A percentile compares a stretch with the other conserved stretches of the same genome.
phyloP scores from a whole-genome alignment of 1,140 invertebrate genomes.

The Coboldia fuscipes region DNA sequence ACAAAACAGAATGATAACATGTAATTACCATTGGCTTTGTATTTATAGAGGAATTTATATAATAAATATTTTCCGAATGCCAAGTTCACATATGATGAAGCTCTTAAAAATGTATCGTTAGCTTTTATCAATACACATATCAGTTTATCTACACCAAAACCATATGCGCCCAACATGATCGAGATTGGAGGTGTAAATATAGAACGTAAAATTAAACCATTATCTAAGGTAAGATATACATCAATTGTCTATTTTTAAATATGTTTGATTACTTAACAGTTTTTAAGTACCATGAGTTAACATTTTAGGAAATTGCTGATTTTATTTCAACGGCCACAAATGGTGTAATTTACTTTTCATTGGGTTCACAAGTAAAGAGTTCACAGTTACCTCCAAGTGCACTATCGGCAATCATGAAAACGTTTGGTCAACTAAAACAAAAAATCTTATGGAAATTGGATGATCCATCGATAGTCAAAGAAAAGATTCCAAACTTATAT shows the following conservation, averaged over 20 bases:
- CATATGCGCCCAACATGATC: conserved; percentile 27
- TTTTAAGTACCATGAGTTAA: conserved; percentile 2
- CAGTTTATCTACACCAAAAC: conserved; percentile 25
- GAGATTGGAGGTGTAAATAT: conserved; percentile 25
- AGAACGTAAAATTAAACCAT: conserved; percentile 25
- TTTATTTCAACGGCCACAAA: conserved; percentile 21
- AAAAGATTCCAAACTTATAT: conserved; percentile 34
- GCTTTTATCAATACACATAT: conserved; percentile 32
- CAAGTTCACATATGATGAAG: conserved; percentile 7
- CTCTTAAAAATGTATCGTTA: conserved; percentile 18
- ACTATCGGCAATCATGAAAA: conserved; percentile 8
- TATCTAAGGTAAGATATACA: conserved; percentile 19
- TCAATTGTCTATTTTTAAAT: conserved; percentile 1
- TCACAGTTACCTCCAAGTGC: conserved; percentile 9
- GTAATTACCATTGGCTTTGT: too few relatives aligned
- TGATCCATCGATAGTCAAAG: conserved; percentile 21
- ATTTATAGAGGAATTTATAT: too few relatives aligned
- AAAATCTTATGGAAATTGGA: conserved; percentile 46
- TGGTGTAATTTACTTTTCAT: conserved; percentile 31
- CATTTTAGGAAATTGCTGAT: conserved; percentile 20
- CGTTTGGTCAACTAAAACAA: conserved; percentile 27
- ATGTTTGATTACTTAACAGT: neutral
- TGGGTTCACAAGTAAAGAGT: conserved; percentile 24
- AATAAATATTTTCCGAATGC: conserved; percentile 16
- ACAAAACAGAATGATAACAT: too few relatives aligned